These are phyloP conservation scores for Colletes latitarsis DNA, from an alignment of 1,140 invertebrate genomes.

Conservation along the genomic window DNA sequence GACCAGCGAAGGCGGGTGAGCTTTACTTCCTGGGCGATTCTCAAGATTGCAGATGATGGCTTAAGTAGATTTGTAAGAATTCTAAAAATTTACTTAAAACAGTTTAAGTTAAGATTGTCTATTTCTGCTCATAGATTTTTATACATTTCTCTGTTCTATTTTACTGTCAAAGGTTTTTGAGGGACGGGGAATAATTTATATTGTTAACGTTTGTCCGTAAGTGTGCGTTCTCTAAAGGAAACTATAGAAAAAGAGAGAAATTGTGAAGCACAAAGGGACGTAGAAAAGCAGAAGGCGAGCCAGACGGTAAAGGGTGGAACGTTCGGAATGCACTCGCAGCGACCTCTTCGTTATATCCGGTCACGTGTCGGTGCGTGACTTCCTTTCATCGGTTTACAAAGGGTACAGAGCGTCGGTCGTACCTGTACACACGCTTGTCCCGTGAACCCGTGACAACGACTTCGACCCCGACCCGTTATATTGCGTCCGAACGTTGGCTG, in stretches of 20 bases:
- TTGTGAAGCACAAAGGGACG: constrained; percentile 16
- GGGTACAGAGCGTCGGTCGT: constrained; percentile 23
- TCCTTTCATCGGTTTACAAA: constrained; percentile 65
- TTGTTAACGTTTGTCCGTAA: no score
- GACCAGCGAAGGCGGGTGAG: neutral
- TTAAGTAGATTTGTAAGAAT: no score
- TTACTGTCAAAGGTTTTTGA: no score
- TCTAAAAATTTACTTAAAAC: no score
- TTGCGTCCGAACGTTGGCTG: constrained; percentile 30
- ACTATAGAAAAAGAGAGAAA: neutral
- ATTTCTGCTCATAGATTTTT: no score
- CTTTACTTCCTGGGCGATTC: no score
- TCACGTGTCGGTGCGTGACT: constrained; percentile 64
- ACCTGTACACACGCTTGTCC: constrained; percentile 28
- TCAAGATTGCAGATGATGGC: no score
- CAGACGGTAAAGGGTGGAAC: constrained; percentile 43
- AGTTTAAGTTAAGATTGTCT: no score
- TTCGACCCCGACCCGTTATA: constrained; percentile 40
- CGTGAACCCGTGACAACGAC: constrained; percentile 39
- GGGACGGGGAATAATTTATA: no score
- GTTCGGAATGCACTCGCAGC: constrained; percentile 70
- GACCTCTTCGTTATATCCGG: constrained; percentile 55
- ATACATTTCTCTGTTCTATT: no score
- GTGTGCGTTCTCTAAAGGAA: no score
- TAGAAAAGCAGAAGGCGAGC: neutral